phyloP scores from a whole-genome alignment of 2,113 vertebrate species.

The Actenoides lindsayi region DNA sequence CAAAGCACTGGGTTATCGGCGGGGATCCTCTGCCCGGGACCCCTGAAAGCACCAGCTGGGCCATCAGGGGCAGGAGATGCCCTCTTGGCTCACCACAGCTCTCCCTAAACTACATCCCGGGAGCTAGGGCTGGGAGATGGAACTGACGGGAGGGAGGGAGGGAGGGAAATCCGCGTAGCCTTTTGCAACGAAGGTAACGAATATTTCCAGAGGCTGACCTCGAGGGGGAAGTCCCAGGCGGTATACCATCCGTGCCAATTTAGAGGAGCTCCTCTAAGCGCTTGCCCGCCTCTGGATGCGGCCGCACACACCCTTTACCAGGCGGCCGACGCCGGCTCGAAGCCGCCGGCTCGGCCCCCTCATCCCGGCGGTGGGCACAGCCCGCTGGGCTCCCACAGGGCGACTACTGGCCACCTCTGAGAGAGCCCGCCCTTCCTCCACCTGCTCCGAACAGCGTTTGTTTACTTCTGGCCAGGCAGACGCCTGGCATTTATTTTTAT shows the following conservation, averaged over 20 bases:
- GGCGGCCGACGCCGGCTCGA: neutral
- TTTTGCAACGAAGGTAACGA: constrained; percentile 7
- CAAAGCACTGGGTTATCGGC: neutral
- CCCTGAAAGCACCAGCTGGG: neutral
- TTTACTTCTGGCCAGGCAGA: neutral
- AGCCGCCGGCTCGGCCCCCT: too few species aligned
- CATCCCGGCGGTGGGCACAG: neutral
- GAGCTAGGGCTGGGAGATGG: neutral
- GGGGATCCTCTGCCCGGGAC: neutral
- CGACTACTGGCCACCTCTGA: neutral
- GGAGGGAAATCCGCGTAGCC: neutral
- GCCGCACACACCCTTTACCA: neutral
- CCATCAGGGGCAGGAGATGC: neutral
- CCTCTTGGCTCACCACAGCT: neutral
- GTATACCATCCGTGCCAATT: neutral
- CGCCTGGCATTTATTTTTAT: neutral
- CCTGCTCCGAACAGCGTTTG: neutral
- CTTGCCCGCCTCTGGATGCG: neutral
- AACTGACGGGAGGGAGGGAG: neutral
- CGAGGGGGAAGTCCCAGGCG: neutral
- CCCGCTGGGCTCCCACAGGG: neutral
- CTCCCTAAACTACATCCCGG: neutral
- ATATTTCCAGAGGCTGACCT: neutral
- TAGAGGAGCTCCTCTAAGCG: neutral
- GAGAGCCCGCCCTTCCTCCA: neutral